Base-by-base conservation (phyloP, 2,888 invertebrate species). In the Cheilosia pagana region DNA sequence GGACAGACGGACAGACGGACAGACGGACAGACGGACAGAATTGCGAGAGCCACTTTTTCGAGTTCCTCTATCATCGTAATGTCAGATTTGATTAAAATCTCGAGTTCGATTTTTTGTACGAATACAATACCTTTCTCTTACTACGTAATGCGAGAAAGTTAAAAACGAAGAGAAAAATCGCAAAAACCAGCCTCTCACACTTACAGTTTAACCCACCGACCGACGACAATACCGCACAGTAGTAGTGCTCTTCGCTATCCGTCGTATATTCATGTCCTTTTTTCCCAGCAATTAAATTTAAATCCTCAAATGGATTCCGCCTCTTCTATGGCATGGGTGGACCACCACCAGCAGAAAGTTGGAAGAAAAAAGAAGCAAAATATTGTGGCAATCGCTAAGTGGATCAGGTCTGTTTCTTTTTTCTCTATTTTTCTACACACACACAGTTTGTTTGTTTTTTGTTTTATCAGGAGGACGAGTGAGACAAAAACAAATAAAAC, bases 311-410 rank as follows among this genome's bases (percentile, higher is more conserved):
- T 79, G 83, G 74, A 75, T 81, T 76, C 65, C 76, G 59, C 83
- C 81, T 67, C 57, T 65, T 50, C 12, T 59, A 71, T 50, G 55
- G 14, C 48, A 60, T 39, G 53, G 25, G 19, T 25, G 57, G 57
- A 67, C 52, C 35, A 39, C 52, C 35, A 39, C 45, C 8, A 41
- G 23, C 14, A 43, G 72, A 53, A 65, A 55, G 67, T 41, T 53
- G 43, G 41, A 23, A 45, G 43, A 65, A 48, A 60, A 31, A 48
- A 71, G 70, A 75, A 65, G 68, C 85, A 76, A 76, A 75, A 75
- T 81, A 85, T 81, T 85, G 76, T 85, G 85, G 81, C 75, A 81
- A 81, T 81, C 81, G 71, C 76, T 81, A 85, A 85, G 81, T 85
- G 85, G 85, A 81, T 85, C 85, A 76, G 68, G 35, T 35, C 8